Evolutionary conservation across 1,140 invertebrate species (phyloP).

Genomic region (Diorhabda carinulata): DNA sequence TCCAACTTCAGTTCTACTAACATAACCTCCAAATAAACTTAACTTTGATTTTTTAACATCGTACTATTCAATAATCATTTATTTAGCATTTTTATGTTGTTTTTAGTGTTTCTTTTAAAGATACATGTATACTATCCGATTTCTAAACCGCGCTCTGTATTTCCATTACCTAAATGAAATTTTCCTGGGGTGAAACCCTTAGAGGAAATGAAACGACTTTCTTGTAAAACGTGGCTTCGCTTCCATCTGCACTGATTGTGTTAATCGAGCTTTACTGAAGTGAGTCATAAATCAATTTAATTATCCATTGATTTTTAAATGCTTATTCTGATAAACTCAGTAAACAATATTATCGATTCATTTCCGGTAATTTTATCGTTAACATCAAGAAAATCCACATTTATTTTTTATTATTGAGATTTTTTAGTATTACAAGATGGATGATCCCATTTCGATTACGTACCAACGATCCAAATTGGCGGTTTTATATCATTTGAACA

Average conservation of each 20-base stretch:
- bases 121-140: too few relatives aligned
- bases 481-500: not conserved
- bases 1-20: too few relatives aligned
- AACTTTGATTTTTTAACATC: too few relatives aligned
- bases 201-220: constrained; percentile 33
- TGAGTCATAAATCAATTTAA: constrained; percentile 4
- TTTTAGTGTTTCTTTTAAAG: too few relatives aligned
- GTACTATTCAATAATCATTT: too few relatives aligned
- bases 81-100: too few relatives aligned
- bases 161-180: constrained; percentile 27
- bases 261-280: constrained; percentile 3
- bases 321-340: not conserved
- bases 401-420: too few relatives aligned
- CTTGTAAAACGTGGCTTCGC: constrained; percentile 34
- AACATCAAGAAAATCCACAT: not conserved
- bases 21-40: too few relatives aligned
- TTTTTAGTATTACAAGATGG: too few relatives aligned
- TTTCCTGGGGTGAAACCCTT: constrained; percentile 23
- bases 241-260: constrained; percentile 23
- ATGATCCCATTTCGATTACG: too few relatives aligned
- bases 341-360: not conserved
- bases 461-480: too few relatives aligned
- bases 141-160: not conserved
- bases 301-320: too few relatives aligned
- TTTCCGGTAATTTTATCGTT: not conserved